Evolutionary conservation across 1,140 invertebrate genomes (phyloP).

Genomic region (Thaumatotibia leucotreta): DNA sequence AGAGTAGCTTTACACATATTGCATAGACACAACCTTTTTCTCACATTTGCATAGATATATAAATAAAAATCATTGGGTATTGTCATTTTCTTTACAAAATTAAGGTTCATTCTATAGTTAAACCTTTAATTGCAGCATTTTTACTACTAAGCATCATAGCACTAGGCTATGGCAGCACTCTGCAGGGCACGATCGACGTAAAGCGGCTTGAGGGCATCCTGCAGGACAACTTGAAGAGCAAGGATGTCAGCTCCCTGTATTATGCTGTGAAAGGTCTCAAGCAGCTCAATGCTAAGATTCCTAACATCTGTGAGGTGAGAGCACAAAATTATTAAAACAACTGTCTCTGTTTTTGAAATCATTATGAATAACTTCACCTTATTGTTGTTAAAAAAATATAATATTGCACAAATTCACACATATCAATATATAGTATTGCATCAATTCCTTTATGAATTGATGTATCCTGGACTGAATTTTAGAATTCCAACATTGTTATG

Average conservation of each 20-base stretch:
- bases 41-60: no score
- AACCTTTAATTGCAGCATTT: slow-evolving; percentile 38
- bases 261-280: slow-evolving; percentile 64
- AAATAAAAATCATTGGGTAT: not conserved
- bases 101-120: not conserved
- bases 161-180: slow-evolving; percentile 52
- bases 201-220: slow-evolving; percentile 62
- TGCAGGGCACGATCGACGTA: slow-evolving; percentile 65
- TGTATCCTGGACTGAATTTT: no score
- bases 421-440: no score
- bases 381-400: no score
- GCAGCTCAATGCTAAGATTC: slow-evolving; percentile 55
- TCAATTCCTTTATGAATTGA: no score
- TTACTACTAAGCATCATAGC: slow-evolving; percentile 43
- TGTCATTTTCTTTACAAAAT: not conserved
- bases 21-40: no score
- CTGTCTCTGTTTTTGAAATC: not conserved
- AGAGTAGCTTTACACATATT: no score
- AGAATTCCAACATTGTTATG: no score
- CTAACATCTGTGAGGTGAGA: slow-evolving; percentile 67
- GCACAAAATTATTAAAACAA: not conserved
- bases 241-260: slow-evolving; percentile 58
- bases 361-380: no score
- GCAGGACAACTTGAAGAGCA: slow-evolving; percentile 57
- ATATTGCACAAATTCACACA: no score